Base-by-base conservation (phyloP, 2,888 invertebrate species). In the Trichopoda pennipes region DNA sequence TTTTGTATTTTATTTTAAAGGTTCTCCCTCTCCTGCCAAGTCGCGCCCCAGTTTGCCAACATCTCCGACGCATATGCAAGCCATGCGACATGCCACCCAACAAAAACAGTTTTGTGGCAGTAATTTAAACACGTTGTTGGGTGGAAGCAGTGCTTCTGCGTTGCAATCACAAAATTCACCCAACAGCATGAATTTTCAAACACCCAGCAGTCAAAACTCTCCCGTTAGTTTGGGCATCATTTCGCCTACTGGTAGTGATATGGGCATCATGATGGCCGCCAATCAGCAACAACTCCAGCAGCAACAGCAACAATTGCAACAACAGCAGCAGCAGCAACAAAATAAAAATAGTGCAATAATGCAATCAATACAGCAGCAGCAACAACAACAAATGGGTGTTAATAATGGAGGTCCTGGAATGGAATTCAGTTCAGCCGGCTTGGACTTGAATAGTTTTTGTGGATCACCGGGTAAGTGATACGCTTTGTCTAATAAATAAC, bases 1-100 rank as follows among this genome's bases (percentile, higher is more conserved):
- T 47, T 53, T 58, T 21, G 10, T 32, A 69, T 1, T 38, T 51
- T 21, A 82, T 81, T 0, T 28, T 79, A 32, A 28, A 94, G 94
- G 94, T 23, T 96, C 96, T 6, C 96, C 97, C 1, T 97, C 97
- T 7, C 97, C 97, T 77, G 96, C 96, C 79, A 97, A 97, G 91
- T 95, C 95, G 80, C 94, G 96, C 86, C 97, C 97, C 68, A 96
- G 96, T 66, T 92, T 98, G 87, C 98, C 98, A 56, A 98, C 98
- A 86, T 98, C 98, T 70, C 98, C 98, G 23, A 98, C 98, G 68
- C 98, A 98, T 91, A 97, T 98, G 92, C 97, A 97, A 72, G 98
- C 98, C 70, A 94, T 98, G 93, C 93, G 97, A 73, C 96, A 97
- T 87, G 97, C 97, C 80, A 96, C 97, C 49, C 97, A 97, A 86